Evolutionary conservation across 2,113 vertebrate genomes (phyloP), one percentile per base, ranked within the genome.

Genomic region (Passer montanus): DNA sequence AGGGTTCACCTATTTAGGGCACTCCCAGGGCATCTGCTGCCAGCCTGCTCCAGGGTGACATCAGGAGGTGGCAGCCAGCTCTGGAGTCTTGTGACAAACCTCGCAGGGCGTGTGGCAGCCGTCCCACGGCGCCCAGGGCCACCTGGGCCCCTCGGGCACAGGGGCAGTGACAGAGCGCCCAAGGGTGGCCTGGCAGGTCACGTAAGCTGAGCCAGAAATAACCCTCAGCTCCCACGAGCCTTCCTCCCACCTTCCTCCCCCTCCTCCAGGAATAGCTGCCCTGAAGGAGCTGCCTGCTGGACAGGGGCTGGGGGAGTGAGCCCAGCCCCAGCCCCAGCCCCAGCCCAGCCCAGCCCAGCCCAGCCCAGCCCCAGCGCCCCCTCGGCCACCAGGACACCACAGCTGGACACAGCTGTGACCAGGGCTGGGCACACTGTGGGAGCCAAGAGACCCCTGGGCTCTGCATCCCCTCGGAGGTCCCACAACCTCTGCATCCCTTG

Each of bases 81-180:
- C 3, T 55, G 3, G 0, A 11, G 26, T 26, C 74, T 93, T 63
- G 82, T 78, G 88, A 81, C 46, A 84, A 41, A 19, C 9, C 33
- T 7, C 4, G 30, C 60, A 2, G 1, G 22, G 49, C 6, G 20
- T 0, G 1, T 20, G 68, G 58, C 58, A 60, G 30, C 10, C 0
- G 0, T 30, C 63, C 83, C 60, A 12, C 3, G 0, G 11, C 3
- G 5, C 56, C 55, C 56, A 24, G 49, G 43, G 64, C 49, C 64
- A 53, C 59, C 58, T 26, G 59, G 7, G 35, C 59, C 59, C n/a
- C 30, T 33, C 14, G 41, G 41, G 53, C 53, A 20, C 30, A 31
- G 12, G 77, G 87, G 43, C 26, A 11, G 56, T 23, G 67, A 39
- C 58, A 37, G 20, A 11, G 50, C 0, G 23, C n/a, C 78, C 3